A percentile compares a stretch with the other conserved stretches of the same genome.
Conservation (phyloP, 2,888 invertebrate genomes). For the Drosophila quinaria region DNA sequence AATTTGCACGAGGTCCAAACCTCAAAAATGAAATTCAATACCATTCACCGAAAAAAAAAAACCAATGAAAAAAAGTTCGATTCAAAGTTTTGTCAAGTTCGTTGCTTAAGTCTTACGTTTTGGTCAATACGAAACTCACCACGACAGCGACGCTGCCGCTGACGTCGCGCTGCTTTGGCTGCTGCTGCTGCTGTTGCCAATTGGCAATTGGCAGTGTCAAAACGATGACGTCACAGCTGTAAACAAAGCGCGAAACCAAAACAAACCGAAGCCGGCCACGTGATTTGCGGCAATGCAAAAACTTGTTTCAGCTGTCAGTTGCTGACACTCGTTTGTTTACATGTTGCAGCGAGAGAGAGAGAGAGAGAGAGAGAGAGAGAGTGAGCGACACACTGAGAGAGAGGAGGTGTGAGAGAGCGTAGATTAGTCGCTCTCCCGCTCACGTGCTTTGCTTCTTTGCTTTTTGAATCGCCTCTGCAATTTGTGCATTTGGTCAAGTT, state of each 20-base stretch:
- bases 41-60: conserved; percentile 20
- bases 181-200: conserved; percentile 37
- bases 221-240: conserved; percentile 77
- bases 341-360: conserved; percentile 22
- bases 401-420: background rate
- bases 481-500: conserved; percentile 83
- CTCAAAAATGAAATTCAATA: conserved; percentile 71
- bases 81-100: conserved; percentile 57
- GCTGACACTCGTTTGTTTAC: conserved; percentile 70
- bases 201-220: conserved; percentile 72
- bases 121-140: conserved; percentile 49
- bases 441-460: conserved; percentile 55
- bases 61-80: background rate
- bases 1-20: conserved; percentile 56
- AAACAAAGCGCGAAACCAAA: conserved; percentile 75
- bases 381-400: conserved; percentile 23
- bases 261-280: conserved; percentile 76
- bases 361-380: conserved; percentile 27
- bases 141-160: conserved; percentile 12
- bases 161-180: conserved; percentile 3
- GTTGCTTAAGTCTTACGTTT: conserved; percentile 71
- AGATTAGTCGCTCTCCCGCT: conserved; percentile 31
- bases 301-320: conserved; percentile 65
- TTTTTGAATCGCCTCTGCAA: conserved; percentile 68
- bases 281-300: conserved; percentile 58